Evolutionary conservation across 2,888 invertebrate species (phyloP), one percentile per base, ranked within the genome.

Genomic region (Euclidia mi): DNA sequence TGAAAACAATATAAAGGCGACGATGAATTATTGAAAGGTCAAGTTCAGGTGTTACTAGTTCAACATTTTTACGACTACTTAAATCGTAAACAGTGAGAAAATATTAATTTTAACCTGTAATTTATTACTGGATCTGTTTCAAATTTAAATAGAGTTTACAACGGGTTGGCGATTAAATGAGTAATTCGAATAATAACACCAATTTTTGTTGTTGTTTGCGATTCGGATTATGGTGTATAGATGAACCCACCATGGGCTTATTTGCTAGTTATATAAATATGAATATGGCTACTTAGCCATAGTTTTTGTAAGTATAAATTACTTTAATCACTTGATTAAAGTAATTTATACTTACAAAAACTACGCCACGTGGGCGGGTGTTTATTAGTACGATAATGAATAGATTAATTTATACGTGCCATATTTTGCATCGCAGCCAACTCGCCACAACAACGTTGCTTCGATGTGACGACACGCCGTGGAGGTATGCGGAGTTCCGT

Each of bases 31-130:
- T 20, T 32, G 38, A 12, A 29, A 31, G 67, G 40, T 63, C 51
- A 56, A 53, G 25, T 10, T 10, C 72, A 70, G 73, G 69, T 72
- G 69, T 47, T 45, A n/a, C 50, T 35, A 38, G 20, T 38, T 7
- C 9, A 41, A 55, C 28, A 35, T 57, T 52, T 68, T 68, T 71
- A 68, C 49, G 56, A 57, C 31, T 51, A 17, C 12, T 17, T 15
- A 29, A 51, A 38, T 51, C 37, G 31, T 44, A 51, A 51, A 51
- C 35, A 38, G 31, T 6, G 38, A 38, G 32, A 42, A 49, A 44
- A 35, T 51, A 51, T 38, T 51, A 51, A 45, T 51, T 51, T 51
- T 45, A 11, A 10, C 31, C 10, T 2, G 43, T 38, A 44, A 51
- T 51, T 44, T 51, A 51, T 51, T 40, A 15, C 25, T n/a, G n/a